Percentiles rank a stretch among this genome's conserved stretches.
Evolutionary conservation across 2,797 vertebrate species (phyloP).

Genomic region (Squalus acanthias): DNA sequence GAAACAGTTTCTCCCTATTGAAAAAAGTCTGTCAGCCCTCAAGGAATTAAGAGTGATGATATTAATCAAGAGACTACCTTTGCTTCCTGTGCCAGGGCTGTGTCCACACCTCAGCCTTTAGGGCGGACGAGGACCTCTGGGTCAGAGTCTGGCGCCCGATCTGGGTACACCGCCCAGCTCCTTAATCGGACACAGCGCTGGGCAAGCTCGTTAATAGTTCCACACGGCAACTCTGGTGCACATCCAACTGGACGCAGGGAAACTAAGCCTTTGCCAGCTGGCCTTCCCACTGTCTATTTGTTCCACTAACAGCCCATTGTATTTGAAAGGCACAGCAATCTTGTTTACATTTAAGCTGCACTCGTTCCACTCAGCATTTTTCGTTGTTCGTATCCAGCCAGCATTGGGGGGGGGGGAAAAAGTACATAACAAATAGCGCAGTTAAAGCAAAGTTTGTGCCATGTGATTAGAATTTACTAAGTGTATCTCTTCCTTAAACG

Average conservation of each 20-base stretch:
- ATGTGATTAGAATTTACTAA: background rate
- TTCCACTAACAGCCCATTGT: constrained; percentile 17
- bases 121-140: background rate
- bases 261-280: background rate
- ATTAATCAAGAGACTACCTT: background rate
- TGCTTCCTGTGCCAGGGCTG: background rate
- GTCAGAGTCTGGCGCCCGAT: background rate
- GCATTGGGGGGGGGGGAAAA: background rate
- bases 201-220: background rate
- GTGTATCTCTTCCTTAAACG: background rate
- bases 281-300: background rate
- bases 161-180: background rate
- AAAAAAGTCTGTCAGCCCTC: background rate
- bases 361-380: constrained; percentile 5
- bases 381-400: background rate
- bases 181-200: background rate
- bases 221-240: background rate
- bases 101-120: background rate
- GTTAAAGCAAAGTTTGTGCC: background rate
- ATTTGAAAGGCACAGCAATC: background rate
- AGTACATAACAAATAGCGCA: background rate
- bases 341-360: constrained; percentile 13
- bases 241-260: background rate
- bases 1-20: background rate
- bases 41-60: background rate